These are phyloP conservation scores for Drosophila mettleri DNA, from an alignment of 2,888 invertebrate genomes.

Conservation along the genomic window DNA sequence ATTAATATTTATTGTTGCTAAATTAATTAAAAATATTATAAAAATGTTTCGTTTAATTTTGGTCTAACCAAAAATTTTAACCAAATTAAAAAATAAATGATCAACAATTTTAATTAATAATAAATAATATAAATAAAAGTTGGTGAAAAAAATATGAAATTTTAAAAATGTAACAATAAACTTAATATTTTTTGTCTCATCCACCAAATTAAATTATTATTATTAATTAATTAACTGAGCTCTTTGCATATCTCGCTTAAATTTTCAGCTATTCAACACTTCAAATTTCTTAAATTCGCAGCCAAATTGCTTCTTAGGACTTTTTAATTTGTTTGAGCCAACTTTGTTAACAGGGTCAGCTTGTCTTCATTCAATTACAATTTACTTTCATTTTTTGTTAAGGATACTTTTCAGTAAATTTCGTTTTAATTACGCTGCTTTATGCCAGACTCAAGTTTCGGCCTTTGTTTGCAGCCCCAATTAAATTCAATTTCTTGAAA, in stretches of 20 bases:
- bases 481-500: slow-evolving; percentile 4
- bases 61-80: no score
- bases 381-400: slow-evolving; percentile 13
- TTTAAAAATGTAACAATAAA: no score
- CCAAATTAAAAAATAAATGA: no score
- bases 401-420: slow-evolving; percentile 1
- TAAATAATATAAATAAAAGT: no score
- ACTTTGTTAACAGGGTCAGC: slow-evolving; percentile 2
- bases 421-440: slow-evolving; percentile 21
- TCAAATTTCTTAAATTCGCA: not conserved
- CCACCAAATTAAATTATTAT: no score
- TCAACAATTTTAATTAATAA: no score
- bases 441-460: not conserved
- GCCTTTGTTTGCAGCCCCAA: slow-evolving; percentile 2
- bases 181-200: no score
- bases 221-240: no score
- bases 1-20: no score
- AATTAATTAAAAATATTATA: no score
- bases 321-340: slow-evolving; percentile 19
- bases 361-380: slow-evolving; percentile 17
- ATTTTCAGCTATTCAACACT: not conserved
- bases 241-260: not conserved
- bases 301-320: not conserved
- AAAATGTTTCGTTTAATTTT: no score
- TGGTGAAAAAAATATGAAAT: no score